Percentiles rank a stretch among this genome's conserved stretches.
phyloP scores from a whole-genome alignment of 2,888 invertebrate genomes.

The Oscheius sp. region DNA sequence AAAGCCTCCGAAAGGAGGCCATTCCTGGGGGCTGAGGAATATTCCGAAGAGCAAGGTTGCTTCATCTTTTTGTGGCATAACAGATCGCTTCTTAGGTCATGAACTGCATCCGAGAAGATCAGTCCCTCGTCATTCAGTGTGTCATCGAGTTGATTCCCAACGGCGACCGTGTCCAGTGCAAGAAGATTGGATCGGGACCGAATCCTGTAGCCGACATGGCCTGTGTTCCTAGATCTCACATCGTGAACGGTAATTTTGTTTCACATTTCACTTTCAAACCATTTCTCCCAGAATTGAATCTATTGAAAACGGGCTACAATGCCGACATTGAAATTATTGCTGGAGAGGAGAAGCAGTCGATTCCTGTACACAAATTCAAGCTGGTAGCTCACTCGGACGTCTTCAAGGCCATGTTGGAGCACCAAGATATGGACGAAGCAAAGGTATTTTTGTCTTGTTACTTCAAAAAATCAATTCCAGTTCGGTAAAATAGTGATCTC shows the following conservation, averaged over 20 bases:
- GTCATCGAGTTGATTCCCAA: slow-evolving; percentile 73
- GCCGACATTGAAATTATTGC: slow-evolving; percentile 66
- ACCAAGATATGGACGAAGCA: slow-evolving; percentile 58
- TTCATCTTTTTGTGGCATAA: not conserved
- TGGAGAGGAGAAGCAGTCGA: slow-evolving; percentile 49
- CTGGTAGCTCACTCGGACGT: slow-evolving; percentile 71
- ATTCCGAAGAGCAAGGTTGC: slow-evolving; percentile 69
- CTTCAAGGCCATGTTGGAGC: slow-evolving; percentile 71
- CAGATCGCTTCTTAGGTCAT: slow-evolving; percentile 49
- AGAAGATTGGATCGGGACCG: slow-evolving; percentile 39
- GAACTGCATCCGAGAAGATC: slow-evolving; percentile 67
- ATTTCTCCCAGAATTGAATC: slow-evolving; percentile 48
- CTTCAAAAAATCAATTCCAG: slow-evolving; percentile 24
- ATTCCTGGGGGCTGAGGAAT: slow-evolving; percentile 73
- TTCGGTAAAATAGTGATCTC: slow-evolving; percentile 49
- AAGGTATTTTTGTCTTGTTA: slow-evolving; percentile 29
- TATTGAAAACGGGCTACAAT: slow-evolving; percentile 60
- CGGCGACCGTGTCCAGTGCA: slow-evolving; percentile 54
- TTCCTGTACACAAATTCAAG: slow-evolving; percentile 70
- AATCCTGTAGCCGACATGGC: slow-evolving; percentile 40
- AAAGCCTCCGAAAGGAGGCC: slow-evolving; percentile 73
- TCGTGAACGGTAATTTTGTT: slow-evolving; percentile 22
- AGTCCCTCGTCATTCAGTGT: slow-evolving; percentile 72
- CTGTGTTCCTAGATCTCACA: slow-evolving; percentile 24
- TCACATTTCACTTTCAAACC: not conserved